Percentiles rank a stretch among this genome's conserved stretches.
phyloP scores from a whole-genome alignment of 2,113 vertebrate species.

The Anhinga anhinga region DNA sequence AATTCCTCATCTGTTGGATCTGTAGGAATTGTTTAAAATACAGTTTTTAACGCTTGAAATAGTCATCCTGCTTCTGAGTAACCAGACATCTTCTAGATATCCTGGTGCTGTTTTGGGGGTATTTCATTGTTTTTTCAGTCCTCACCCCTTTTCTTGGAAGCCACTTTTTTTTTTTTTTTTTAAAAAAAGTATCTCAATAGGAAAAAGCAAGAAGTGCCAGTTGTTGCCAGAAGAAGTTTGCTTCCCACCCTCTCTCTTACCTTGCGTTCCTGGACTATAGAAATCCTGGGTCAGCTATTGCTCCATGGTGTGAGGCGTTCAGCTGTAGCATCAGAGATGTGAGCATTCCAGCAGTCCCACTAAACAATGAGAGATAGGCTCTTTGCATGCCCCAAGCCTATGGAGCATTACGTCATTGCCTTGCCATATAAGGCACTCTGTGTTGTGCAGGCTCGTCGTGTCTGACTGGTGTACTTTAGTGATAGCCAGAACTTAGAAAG shows the following conservation, averaged over 20 bases:
- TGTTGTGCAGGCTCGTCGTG: conserved; percentile 75
- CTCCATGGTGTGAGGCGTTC: conserved; percentile 50
- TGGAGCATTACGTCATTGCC: conserved; percentile 93
- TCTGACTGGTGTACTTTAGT: conserved; percentile 62
- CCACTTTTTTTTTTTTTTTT: too few species aligned
- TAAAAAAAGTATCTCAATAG: not conserved
- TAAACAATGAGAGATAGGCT: conserved; percentile 91
- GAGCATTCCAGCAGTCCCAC: conserved; percentile 86
- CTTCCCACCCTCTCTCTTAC: conserved; percentile 57
- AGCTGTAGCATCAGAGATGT: conserved; percentile 73
- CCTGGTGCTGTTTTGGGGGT: not conserved
- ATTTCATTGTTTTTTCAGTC: not conserved
- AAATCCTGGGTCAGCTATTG: conserved; percentile 27
- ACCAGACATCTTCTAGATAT: not conserved
- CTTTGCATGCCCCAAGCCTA: conserved; percentile 83
- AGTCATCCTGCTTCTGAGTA: not conserved
- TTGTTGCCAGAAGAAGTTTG: not conserved
- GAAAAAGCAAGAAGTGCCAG: not conserved
- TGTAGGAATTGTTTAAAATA: not conserved
- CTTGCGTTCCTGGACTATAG: conserved; percentile 27
- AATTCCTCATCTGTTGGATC: conserved; percentile 7
- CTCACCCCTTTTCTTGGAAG: too few species aligned
- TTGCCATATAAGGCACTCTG: conserved; percentile 90
- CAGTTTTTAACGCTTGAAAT: not conserved
- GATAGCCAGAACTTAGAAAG: conserved; percentile 56